Evolutionary conservation across 2,888 invertebrate species (phyloP).

Genomic region (Ceraclea dissimilis): DNA sequence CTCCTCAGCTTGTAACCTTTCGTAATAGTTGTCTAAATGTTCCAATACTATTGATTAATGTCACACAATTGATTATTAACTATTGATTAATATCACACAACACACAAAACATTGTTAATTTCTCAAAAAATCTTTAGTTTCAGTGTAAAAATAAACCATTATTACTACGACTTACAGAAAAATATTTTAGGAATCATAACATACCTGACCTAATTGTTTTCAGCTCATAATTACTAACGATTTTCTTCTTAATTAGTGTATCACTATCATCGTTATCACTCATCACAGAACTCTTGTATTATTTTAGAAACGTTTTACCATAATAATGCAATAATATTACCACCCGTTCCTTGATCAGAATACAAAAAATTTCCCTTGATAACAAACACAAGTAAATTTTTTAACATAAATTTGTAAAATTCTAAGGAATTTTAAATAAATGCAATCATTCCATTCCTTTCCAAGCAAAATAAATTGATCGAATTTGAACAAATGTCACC

Average conservation of each 20-base stretch:
- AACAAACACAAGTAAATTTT: background rate
- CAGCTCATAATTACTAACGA: background rate
- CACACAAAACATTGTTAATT: too few relatives aligned
- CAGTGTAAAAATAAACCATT: too few relatives aligned
- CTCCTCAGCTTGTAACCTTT: too few relatives aligned
- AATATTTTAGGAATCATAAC: too few relatives aligned
- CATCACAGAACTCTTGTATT: background rate
- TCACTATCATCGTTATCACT: background rate
- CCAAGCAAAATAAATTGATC: conserved; percentile 2
- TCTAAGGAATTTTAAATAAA: background rate
- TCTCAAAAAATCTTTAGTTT: too few relatives aligned
- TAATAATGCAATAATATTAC: background rate
- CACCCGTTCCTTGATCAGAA: background rate
- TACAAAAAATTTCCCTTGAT: background rate
- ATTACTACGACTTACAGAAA: too few relatives aligned
- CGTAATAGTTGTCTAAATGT: too few relatives aligned
- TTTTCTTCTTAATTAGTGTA: background rate
- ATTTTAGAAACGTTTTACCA: background rate
- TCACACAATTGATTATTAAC: too few relatives aligned
- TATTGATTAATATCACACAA: too few relatives aligned
- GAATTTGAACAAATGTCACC: background rate
- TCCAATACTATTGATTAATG: too few relatives aligned
- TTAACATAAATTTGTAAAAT: background rate
- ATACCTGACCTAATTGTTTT: background rate
- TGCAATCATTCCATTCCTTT: background rate